These are phyloP conservation scores for Scomber scombrus DNA, from an alignment of 2,113 vertebrate genomes.

Conservation along the genomic window DNA sequence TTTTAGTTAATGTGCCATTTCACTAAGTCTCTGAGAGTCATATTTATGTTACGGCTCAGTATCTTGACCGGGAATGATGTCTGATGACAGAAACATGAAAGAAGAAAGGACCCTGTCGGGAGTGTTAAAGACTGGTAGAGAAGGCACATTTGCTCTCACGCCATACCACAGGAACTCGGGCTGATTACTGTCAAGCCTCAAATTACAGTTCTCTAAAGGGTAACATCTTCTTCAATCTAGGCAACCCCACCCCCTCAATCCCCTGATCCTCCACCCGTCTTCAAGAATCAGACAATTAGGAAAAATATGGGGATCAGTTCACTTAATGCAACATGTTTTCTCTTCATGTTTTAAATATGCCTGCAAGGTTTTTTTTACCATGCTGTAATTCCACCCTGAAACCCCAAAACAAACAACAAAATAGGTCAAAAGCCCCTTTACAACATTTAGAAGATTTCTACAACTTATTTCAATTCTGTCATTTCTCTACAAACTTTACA, in stretches of 20 bases:
- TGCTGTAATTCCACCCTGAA: constrained; percentile 59
- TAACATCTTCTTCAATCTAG: constrained; percentile 76
- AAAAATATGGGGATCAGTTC: constrained; percentile 72
- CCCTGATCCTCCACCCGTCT: constrained; percentile 53
- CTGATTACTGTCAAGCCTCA: constrained; percentile 81
- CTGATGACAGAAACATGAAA: constrained; percentile 67
- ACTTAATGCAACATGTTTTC: constrained; percentile 72
- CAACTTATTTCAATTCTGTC: not conserved
- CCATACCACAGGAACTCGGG: constrained; percentile 76
- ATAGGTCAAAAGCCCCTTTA: constrained; percentile 26
- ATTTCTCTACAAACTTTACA: not conserved
- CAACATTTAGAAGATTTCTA: constrained; percentile 42
- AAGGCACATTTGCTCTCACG: constrained; percentile 71
- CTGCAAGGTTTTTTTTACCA: constrained; percentile 54
- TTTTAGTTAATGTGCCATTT: constrained; percentile 62
- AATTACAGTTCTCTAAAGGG: constrained; percentile 81
- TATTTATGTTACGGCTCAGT: constrained; percentile 61
- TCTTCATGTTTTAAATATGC: constrained; percentile 48
- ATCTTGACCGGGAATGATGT: constrained; percentile 60
- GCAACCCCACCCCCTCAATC: constrained; percentile 46
- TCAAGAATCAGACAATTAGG: constrained; percentile 74
- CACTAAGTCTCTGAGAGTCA: constrained; percentile 52
- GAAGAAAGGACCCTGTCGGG: constrained; percentile 54
- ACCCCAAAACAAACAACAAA: constrained; percentile 62
- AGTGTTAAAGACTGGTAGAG: constrained; percentile 72